phyloP scores from a whole-genome alignment of 30 jellyfish, hydroid and myxozoan genomes.

The Catostylus mosaicus region DNA sequence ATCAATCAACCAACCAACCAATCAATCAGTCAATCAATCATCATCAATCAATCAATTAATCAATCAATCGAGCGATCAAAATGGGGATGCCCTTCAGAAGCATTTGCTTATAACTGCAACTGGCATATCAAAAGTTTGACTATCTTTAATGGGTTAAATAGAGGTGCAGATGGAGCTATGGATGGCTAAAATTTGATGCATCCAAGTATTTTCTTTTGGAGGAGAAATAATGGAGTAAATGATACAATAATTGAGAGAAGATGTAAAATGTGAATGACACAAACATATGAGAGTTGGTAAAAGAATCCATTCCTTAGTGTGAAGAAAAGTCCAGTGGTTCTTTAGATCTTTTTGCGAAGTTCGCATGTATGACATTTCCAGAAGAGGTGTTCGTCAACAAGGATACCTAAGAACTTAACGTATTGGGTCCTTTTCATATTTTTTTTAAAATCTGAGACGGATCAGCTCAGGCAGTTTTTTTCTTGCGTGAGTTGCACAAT shows the following conservation, averaged over 20 bases:
- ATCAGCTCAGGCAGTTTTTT: constrained; percentile 12
- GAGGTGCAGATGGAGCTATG: too few species aligned
- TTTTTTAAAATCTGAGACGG: neutral
- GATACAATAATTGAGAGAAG: constrained; percentile 41
- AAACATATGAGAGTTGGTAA: constrained; percentile 42
- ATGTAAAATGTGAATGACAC: constrained; percentile 35
- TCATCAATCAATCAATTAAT: too few species aligned
- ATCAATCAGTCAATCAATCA: too few species aligned
- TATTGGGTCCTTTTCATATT: constrained; percentile 4
- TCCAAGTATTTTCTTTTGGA: constrained; percentile 24
- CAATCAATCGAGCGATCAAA: too few species aligned
- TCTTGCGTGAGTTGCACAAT: constrained; percentile 10
- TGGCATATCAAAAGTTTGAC: too few species aligned
- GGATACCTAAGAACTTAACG: constrained; percentile 72
- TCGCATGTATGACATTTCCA: constrained; percentile 49
- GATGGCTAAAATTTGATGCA: constrained; percentile 16
- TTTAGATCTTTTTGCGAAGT: constrained; percentile 60
- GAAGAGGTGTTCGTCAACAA: constrained; percentile 62
- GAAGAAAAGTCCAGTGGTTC: constrained; percentile 45
- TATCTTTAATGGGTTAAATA: too few species aligned
- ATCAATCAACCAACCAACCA: too few species aligned
- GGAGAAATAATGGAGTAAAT: constrained; percentile 18
- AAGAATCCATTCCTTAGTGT: constrained; percentile 49
- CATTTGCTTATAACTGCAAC: too few species aligned
- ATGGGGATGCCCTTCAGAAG: too few species aligned